Evolutionary conservation across 2,888 invertebrate genomes (phyloP), one percentile per base, ranked within the genome.

Genomic region (Junonia oenone): DNA sequence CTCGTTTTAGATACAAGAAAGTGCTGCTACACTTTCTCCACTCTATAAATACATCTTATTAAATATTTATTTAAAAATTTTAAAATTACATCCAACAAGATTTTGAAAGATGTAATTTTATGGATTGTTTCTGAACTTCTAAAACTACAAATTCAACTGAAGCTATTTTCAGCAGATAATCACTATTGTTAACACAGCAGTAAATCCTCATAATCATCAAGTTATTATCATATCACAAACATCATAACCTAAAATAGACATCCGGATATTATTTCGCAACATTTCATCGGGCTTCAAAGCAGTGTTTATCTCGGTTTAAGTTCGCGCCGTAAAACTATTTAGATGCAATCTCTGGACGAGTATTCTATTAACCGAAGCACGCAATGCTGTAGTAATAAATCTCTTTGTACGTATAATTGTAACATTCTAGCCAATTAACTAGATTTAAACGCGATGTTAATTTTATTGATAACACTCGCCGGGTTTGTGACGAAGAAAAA

Each of bases 261-360:
- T 4, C 8, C 17, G 11, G n/a, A 19, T 19, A 19, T 40, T 19
- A 19, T 11, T 40, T 15, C 19, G n/a, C 11, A 19, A 26, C n/a
- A 43, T 26, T 43, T 26, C 6, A 43, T 22, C 13, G 13, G 26
- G 13, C 6, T 43, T 22, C 26, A 26, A 43, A 43, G 43, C 13
- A 45, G 31, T 31, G 50, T 55, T 40, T 14, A 40, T 51, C 31
- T 29, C 17, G 38, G 15, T 50, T 56, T 55, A 43, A 27, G 43
- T 56, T 35, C 37, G 51, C 55, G 52, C 57, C 53, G 60, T 59
- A 57, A 60, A 58, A 38, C 58, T 56, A 65, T 63, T 63, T 56
- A 61, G 61, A 62, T 59, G 57, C 56, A 60, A 65, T 63, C 60
- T 37, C 27, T 35, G 38, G 31, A 49, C 43, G 46, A 55, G 50